Percentiles rank a stretch among this genome's conserved stretches.
These are phyloP conservation scores for Caenorhabditis angaria DNA, from an alignment of 2,888 invertebrate genomes.

Conservation along the genomic window DNA sequence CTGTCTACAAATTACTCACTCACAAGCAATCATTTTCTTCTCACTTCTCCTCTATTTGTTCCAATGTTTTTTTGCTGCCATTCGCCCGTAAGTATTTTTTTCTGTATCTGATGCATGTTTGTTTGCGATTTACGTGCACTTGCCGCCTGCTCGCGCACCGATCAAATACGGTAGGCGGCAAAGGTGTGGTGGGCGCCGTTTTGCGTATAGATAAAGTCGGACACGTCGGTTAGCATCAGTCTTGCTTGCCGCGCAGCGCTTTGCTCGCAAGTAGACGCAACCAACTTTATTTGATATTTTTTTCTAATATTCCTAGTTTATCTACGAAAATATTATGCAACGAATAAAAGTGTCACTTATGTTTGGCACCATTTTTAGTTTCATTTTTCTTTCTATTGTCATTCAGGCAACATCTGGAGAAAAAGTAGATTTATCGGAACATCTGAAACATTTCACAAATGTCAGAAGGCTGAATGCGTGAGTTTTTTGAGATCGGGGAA, in stretches of 20 bases:
- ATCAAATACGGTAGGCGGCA: conserved; percentile 41
- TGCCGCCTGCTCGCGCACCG: conserved; percentile 10
- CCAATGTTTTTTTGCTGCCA: neutral
- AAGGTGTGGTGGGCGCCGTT: neutral
- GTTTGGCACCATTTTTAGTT: neutral
- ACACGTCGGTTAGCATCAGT: neutral
- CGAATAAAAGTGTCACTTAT: neutral
- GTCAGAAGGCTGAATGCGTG: conserved; percentile 29
- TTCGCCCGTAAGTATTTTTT: neutral
- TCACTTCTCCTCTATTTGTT: neutral
- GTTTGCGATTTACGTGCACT: conserved; percentile 48
- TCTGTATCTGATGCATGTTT: conserved; percentile 22
- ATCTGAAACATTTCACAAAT: conserved; percentile 29
- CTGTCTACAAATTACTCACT: too few relatives aligned
- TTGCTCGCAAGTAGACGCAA: too few relatives aligned
- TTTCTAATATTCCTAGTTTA: neutral
- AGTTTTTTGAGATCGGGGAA: neutral
- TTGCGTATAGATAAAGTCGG: conserved; percentile 33
- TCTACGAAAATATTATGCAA: neutral
- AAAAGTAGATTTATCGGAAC: conserved; percentile 24
- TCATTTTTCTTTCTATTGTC: conserved; percentile 5
- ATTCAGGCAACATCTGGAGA: conserved; percentile 22
- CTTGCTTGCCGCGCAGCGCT: neutral
- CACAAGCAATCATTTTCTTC: too few relatives aligned
- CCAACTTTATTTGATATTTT: too few relatives aligned